Conservation (phyloP, 2,888 invertebrate genomes). For the Lamellibrachia satsuma region DNA sequence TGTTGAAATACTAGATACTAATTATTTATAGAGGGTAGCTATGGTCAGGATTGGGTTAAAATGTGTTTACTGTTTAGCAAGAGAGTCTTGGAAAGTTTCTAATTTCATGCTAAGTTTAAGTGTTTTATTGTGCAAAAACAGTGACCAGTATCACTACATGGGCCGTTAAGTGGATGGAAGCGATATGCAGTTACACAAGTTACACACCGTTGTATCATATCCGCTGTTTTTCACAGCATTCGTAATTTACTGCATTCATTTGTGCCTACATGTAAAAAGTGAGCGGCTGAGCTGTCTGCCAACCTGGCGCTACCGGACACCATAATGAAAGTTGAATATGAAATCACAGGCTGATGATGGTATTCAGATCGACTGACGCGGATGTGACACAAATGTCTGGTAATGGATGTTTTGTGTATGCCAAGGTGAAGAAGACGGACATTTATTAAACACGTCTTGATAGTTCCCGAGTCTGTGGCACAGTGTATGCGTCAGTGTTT, state of each 20-base stretch:
- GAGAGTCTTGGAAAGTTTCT: not conserved
- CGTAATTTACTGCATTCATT: not conserved
- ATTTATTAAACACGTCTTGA: slow-evolving; percentile 3
- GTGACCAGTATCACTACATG: not conserved
- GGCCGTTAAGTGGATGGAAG: not conserved
- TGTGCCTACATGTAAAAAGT: not conserved
- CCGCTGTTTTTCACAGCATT: not conserved
- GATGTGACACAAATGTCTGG: not conserved
- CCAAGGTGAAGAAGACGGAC: not conserved
- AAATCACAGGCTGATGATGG: not conserved
- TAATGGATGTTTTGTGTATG: not conserved
- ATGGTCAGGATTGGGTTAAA: not conserved
- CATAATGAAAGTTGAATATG: slow-evolving; percentile 17
- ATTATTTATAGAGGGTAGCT: not conserved
- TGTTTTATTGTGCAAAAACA: slow-evolving; percentile 12
- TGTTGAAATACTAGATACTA: not conserved
- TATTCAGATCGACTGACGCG: not conserved
- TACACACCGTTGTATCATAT: not conserved
- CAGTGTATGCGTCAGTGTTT: not conserved
- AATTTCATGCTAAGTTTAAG: not conserved
- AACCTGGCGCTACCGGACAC: not conserved
- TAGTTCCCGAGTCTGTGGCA: not conserved
- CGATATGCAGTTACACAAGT: not conserved
- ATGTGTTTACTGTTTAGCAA: not conserved
- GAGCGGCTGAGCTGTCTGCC: not conserved